phyloP scores from a whole-genome alignment of 2,113 vertebrate species.

The Saguinus midas region DNA sequence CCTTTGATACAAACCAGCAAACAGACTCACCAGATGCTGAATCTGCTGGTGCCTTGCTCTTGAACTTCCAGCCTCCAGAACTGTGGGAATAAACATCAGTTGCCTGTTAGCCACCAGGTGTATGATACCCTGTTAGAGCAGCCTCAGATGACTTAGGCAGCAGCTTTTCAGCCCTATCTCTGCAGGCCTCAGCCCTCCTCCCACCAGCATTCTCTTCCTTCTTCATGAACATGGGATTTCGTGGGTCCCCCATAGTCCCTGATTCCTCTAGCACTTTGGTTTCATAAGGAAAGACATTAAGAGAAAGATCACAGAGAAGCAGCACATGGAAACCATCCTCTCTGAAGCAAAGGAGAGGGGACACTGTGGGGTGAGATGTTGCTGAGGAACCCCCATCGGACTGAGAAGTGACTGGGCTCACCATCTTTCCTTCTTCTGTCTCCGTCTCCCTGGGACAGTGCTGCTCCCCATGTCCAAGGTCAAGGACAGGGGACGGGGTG shows the following conservation, averaged over 20 bases:
- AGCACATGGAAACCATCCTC: background rate
- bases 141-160: background rate
- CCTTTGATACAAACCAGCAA: background rate
- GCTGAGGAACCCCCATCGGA: background rate
- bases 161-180: background rate
- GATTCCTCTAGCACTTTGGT: background rate
- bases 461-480: background rate
- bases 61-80: background rate
- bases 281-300: background rate
- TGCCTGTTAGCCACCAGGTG: background rate
- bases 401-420: too few relatives aligned
- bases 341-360: background rate
- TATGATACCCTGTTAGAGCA: background rate
- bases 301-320: background rate
- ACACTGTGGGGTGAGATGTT: fast-evolving
- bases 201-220: background rate
- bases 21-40: background rate
- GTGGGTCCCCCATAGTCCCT: fast-evolving
- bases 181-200: background rate
- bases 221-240: background rate
- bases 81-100: too few relatives aligned
- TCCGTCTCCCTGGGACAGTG: background rate
- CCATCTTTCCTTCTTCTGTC: fast-evolving
- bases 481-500: fast-evolving
- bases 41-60: background rate